Evolutionary conservation across 2,888 invertebrate species (phyloP).

Genomic region (Blastobasis lacticolella): DNA sequence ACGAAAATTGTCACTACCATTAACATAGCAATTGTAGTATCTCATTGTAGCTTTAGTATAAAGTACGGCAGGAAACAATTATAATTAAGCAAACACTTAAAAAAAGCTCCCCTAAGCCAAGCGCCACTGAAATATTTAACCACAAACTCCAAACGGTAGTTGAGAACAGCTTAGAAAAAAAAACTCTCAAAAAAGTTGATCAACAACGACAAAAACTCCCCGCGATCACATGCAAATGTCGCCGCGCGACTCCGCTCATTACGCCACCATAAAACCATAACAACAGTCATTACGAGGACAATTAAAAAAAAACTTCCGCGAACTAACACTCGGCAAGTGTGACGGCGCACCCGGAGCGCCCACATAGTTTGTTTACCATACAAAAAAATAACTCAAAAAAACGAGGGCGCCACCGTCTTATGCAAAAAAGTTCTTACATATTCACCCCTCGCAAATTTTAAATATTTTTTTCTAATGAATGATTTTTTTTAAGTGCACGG

Average conservation of each 20-base stretch:
- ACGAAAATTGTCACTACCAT: too few relatives aligned
- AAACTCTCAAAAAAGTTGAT: constrained; percentile 58
- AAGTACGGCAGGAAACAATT: too few relatives aligned
- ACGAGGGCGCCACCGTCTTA: constrained; percentile 69
- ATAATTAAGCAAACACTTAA: constrained; percentile 37
- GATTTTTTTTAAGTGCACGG: constrained; percentile 62
- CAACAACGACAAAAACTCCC: constrained; percentile 61
- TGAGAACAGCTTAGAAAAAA: constrained; percentile 49
- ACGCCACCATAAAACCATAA: constrained; percentile 66
- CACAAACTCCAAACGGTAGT: constrained; percentile 60
- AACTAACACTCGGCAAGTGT: constrained; percentile 60
- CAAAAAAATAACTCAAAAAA: constrained; percentile 51
- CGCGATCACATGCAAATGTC: constrained; percentile 69
- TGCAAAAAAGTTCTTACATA: constrained; percentile 72
- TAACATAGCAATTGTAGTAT: too few relatives aligned
- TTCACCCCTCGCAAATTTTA: constrained; percentile 72
- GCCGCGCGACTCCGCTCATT: constrained; percentile 61
- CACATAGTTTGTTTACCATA: constrained; percentile 66
- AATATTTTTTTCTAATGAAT: constrained; percentile 57
- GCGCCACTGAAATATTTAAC: constrained; percentile 65
- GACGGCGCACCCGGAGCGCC: constrained; percentile 69
- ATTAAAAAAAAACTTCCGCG: constrained; percentile 68
- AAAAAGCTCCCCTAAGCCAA: constrained; percentile 56
- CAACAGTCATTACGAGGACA: constrained; percentile 66
- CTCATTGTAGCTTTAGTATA: too few relatives aligned